Base-by-base conservation (phyloP, 2,797 vertebrate genomes). In the Phaenicophaeus curvirostris region DNA sequence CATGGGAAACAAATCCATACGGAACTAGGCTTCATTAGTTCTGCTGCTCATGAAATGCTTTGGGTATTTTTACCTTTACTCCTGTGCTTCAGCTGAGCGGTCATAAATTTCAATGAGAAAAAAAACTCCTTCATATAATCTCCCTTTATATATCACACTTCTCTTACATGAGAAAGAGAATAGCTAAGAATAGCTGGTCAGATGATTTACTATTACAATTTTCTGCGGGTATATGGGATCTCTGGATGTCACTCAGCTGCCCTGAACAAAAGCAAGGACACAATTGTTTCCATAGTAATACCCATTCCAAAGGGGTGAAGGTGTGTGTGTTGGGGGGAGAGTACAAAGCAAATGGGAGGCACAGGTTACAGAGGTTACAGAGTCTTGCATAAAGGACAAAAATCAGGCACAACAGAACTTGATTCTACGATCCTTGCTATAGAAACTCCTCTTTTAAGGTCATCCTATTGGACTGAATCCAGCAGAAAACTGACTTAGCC, bases 181-280 rank as follows among this genome's bases (percentile, higher is more conserved):
- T 77, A 74, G 80, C 94, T 96, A 96, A 96, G 91, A 96, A 96
- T 96, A 94, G 93, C 80, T 88, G 90, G 94, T 96, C 95, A 96
- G 95, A 96, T 96, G 88, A 96, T 97, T 96, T 96, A 95, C 91
- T 94, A 96, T 95, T 95, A 96, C 93, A 96, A 96, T 97, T 94
- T 96, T 96, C 95, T 87, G 84, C 2, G 67, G 68, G 77, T 96
- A 95, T 94, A 96, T 92, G 90, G 93, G 90, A 91, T 95, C 85
- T 94, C 87, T 95, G 83, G 87, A 95, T 97, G 95, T 95, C 94
- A 94, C 85, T 96, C 95, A 94, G 91, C 71, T 94, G 93, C 91
- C 89, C 87, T 95, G 88, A 94, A 94, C 93, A 94, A 96, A 94
- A 93, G 93, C 91, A 93, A 96, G 91, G 95, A 91, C 91, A 96